Percentiles rank a stretch among this genome's conserved stretches.
These are phyloP conservation scores for Arctopsyche grandis DNA, from an alignment of 1,140 invertebrate species.

Conservation along the genomic window DNA sequence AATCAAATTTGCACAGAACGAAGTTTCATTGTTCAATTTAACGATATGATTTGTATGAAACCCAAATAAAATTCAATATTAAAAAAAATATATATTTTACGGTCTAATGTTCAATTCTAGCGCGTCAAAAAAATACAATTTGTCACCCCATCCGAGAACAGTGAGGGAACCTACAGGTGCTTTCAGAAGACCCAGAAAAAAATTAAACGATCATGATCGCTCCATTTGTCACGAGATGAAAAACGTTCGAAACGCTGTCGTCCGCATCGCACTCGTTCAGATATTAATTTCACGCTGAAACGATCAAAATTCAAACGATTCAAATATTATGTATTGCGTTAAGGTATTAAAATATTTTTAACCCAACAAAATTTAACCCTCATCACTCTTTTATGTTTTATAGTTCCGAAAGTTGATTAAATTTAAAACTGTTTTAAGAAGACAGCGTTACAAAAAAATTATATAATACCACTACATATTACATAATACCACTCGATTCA, in stretches of 20 bases:
- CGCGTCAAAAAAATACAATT: not conserved
- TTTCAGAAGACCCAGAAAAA: not conserved
- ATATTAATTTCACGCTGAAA: constrained; percentile 31
- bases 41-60: too few relatives aligned
- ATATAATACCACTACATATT: too few relatives aligned
- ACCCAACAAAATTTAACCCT: too few relatives aligned
- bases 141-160: not conserved
- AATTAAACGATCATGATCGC: not conserved
- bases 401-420: too few relatives aligned
- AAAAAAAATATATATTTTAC: not conserved
- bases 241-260: constrained; percentile 8
- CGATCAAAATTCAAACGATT: constrained; percentile 9
- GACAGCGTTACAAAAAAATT: too few relatives aligned
- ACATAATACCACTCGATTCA: too few relatives aligned
- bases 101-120: not conserved
- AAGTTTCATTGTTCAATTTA: too few relatives aligned
- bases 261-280: not conserved
- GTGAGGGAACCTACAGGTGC: constrained; percentile 2
- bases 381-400: too few relatives aligned
- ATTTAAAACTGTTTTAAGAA: too few relatives aligned
- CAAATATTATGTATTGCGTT: not conserved
- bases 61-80: too few relatives aligned
- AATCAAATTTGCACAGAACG: too few relatives aligned
- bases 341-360: too few relatives aligned
- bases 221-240: constrained; percentile 16